These are phyloP conservation scores for Magallana gigas DNA, from an alignment of 1,140 invertebrate species.

Conservation along the genomic window DNA sequence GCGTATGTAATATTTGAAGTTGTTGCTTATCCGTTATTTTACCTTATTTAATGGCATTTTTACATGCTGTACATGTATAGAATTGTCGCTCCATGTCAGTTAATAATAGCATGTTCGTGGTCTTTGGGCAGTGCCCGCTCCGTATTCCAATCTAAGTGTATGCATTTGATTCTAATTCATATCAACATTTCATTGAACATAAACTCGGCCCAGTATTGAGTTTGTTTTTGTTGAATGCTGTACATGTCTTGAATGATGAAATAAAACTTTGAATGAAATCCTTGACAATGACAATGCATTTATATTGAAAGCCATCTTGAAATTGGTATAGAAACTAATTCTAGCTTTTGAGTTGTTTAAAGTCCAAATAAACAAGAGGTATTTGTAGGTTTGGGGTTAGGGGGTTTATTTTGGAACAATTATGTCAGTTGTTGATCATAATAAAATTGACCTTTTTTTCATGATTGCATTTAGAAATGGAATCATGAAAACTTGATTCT, in stretches of 20 bases:
- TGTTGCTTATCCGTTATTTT: constrained; percentile 5
- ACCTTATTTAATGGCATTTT: constrained; percentile 33
- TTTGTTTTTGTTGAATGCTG: constrained; percentile 14
- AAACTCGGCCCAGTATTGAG: not conserved
- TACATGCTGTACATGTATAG: constrained; percentile 1
- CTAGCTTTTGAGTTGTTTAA: constrained; percentile 17
- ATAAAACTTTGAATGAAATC: constrained; percentile 9
- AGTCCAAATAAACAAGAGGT: not conserved
- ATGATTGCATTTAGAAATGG: no score
- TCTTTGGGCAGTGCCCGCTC: constrained; percentile 11
- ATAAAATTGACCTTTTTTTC: no score
- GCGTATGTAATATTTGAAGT: not conserved
- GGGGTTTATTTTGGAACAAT: not conserved
- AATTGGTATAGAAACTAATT: constrained; percentile 16
- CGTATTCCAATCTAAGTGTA: not conserved
- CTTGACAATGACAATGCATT: not conserved
- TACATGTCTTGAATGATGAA: not conserved
- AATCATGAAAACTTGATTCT: no score
- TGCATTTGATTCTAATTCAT: constrained; percentile 13
- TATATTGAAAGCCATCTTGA: not conserved
- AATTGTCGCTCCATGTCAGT: constrained; percentile 8
- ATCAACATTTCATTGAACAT: not conserved
- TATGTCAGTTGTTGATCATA: no score
- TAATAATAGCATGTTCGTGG: constrained; percentile 24
- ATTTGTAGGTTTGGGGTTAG: not conserved